Evolutionary conservation across 2,113 vertebrate species (phyloP).

Genomic region (Rhadina sibilatrix): DNA sequence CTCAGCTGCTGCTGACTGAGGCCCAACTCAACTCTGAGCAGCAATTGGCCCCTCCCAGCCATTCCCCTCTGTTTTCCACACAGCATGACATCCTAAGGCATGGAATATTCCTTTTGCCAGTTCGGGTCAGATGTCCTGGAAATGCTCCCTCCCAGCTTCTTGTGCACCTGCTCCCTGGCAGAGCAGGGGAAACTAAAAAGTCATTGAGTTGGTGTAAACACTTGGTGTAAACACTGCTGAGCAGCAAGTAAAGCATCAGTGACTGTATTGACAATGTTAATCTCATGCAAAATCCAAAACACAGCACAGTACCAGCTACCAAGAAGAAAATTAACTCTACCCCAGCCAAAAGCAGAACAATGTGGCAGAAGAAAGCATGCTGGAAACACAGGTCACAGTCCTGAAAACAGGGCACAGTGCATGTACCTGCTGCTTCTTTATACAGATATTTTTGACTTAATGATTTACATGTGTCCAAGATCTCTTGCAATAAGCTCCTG

Average conservation of each 20-base stretch:
- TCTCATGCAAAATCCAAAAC: not conserved
- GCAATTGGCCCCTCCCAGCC: not conserved
- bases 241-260: not conserved
- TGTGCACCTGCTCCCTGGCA: not conserved
- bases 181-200: not conserved
- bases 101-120: not conserved
- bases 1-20: not conserved
- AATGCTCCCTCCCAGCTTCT: not conserved
- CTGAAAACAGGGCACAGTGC: not conserved
- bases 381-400: not conserved
- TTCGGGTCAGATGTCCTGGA: not conserved
- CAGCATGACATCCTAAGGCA: not conserved
- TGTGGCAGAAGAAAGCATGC: not conserved
- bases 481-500: not conserved
- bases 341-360: not conserved
- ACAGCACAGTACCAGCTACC: not conserved
- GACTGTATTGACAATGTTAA: not conserved
- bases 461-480: not conserved
- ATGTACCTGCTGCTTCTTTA: not conserved
- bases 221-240: not conserved
- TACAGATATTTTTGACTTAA: not conserved
- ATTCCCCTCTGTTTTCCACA: not conserved
- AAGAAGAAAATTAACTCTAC: not conserved
- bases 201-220: not conserved
- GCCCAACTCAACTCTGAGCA: not conserved